Evolutionary conservation across 2,888 invertebrate species (phyloP), one percentile per base, ranked within the genome.

Genomic region (Callimorpha dominula): DNA sequence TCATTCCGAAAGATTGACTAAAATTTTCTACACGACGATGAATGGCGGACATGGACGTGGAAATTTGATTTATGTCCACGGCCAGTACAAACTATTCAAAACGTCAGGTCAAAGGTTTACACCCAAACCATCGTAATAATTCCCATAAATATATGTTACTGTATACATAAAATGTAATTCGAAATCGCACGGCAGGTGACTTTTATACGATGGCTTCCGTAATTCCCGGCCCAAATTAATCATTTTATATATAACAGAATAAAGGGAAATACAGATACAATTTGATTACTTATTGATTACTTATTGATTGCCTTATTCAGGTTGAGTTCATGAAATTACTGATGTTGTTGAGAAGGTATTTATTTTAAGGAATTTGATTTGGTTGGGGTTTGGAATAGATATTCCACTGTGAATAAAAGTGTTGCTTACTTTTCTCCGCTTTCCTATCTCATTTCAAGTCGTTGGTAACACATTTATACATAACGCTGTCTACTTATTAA

Each of bases 171-270:
- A 60, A 60, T 57, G 4, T 60, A 20, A 31, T 31, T 31, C 60
- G 20, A 14, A 4, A 60, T 12, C 31, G 31, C 14, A 60, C 6
- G 31, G 12, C 20, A 60, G 31, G 14, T 60, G 60, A 60, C 14
- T 83, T 85, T 83, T 77, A 81, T 78, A 74, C 79, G 78, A 82
- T 84, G 83, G 82, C 81, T 81, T 84, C 77, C 76, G 77, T 78
- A 82, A 78, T 81, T 78, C 74, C 74, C 70, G 75, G 68, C 72
- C 72, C 77, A 78, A 81, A 78, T 82, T 76, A 78, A 76, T 79
- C 63, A 75, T 69, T 74, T 60, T 31, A 60, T 31, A 20, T 31
- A 14, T 60, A 60, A 14, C 60, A 20, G 31, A 60, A 60, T 31
- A 31, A 60, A 60, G 14, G 31, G 31, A 57, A 31, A 60, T 60